Conservation (phyloP, 2,888 invertebrate genomes). For the Taphrorychus bicolor region DNA sequence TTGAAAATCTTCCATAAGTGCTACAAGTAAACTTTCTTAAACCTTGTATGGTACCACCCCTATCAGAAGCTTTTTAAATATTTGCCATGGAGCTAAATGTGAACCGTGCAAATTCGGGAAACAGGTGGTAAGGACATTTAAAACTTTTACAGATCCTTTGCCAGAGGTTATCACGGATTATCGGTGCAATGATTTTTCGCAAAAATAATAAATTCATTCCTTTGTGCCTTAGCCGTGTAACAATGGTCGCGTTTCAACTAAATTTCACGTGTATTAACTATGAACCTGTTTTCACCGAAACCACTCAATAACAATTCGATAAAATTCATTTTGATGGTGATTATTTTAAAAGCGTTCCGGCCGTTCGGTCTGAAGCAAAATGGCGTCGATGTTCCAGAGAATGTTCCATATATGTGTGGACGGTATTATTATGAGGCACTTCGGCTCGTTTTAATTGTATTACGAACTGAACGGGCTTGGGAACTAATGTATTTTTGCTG, state of each 20-base stretch:
- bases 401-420: not conserved
- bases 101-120: slow-evolving; percentile 19
- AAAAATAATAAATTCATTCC: not conserved
- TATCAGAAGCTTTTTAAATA: too few species aligned
- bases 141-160: slow-evolving; percentile 16
- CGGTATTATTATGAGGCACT: not conserved
- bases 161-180: not conserved
- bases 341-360: not conserved
- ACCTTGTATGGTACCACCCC: not conserved
- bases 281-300: too few species aligned
- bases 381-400: not conserved
- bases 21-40: not conserved
- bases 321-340: not conserved
- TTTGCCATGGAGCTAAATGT: slow-evolving; percentile 14
- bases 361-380: not conserved
- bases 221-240: too few species aligned
- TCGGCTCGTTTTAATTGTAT: not conserved
- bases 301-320: not conserved
- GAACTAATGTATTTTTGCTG: not conserved
- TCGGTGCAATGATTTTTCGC: not conserved
- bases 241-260: too few species aligned
- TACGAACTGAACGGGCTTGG: not conserved
- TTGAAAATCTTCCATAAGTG: too few species aligned
- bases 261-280: too few species aligned
- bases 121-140: slow-evolving; percentile 38